Conservation (phyloP, 2,113 vertebrate species). For the Mastomys natalensis region DNA sequence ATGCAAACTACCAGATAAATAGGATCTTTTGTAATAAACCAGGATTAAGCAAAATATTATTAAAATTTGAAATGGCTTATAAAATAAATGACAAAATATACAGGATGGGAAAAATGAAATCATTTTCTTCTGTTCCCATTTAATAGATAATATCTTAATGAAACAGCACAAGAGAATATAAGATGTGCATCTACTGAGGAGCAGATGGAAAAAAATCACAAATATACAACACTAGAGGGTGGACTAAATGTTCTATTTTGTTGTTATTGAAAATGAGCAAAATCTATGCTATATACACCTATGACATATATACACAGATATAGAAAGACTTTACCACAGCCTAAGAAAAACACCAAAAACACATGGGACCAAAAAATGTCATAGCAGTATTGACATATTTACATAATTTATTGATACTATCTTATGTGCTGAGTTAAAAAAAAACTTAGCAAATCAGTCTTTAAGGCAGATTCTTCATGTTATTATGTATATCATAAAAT, state of each 20-base stretch:
- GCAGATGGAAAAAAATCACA: not conserved
- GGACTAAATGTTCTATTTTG: not conserved
- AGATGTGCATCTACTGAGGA: not conserved
- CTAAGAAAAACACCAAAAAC: not conserved
- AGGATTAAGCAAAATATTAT: not conserved
- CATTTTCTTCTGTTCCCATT: not conserved
- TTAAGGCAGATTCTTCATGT: not conserved
- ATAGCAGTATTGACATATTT: not conserved
- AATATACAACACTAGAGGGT: not conserved
- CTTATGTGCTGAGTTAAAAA: conserved; percentile 1
- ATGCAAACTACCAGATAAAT: not conserved
- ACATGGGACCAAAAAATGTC: not conserved
- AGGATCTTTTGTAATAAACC: not conserved
- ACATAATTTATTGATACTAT: not conserved
- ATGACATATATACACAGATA: not conserved
- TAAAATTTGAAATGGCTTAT: not conserved
- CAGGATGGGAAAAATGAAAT: not conserved
- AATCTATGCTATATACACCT: not conserved
- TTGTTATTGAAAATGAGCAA: not conserved
- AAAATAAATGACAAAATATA: not conserved
- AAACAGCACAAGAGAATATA: not conserved
- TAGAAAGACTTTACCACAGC: not conserved
- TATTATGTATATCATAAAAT: not conserved
- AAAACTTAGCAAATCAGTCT: not conserved
- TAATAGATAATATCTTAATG: not conserved